Evolutionary conservation across 2,113 vertebrate species (phyloP), one percentile per base, ranked within the genome.

Genomic region (Carollia perspicillata): DNA sequence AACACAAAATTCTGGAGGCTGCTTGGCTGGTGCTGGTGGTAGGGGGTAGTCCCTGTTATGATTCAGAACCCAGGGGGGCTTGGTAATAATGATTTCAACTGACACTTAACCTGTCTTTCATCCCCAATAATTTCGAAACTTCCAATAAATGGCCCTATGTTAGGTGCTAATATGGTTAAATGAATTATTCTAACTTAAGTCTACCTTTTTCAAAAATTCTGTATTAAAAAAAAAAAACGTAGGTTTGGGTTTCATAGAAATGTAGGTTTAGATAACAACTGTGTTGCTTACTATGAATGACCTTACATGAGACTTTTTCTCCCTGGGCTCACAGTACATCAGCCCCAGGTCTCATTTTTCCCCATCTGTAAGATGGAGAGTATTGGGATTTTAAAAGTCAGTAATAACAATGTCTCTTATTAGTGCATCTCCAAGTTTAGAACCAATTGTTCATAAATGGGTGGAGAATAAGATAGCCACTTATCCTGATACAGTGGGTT

Each of bases 71-170:
- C 66, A 74, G 78, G 90, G 83, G 63, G 37, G 20, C 35, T 8
- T 22, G 75, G 84, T 69, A 94, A 88, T 28, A 60, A 93, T 86
- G 40, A 92, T 66, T 90, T 47, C 47, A 55, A 58, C 40, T 53
- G 65, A 81, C 33, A 60, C 33, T 93, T 92, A 92, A 86, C 35
- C 35, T 79, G 69, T 60, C 63, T 96, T 91, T 95, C 78, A 93
- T 91, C 72, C 81, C 12, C 6, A 20, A 53, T 14, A 12, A 96
- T 93, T 75, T 91, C 94, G 94, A 95, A 92, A 68, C 8, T 49
- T 58, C 49, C 58, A 83, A 35, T 44, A 90, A 88, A 91, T 63
- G 94, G 40, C 75, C 22, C 91, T 92, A 88, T 35, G 20, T 35
- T 86, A 89, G 77, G 77, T 93, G 42, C 11, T 58, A 89, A 26